Evolutionary conservation across 2,888 invertebrate genomes (phyloP).

Genomic region (Ectemnius cavifrons): DNA sequence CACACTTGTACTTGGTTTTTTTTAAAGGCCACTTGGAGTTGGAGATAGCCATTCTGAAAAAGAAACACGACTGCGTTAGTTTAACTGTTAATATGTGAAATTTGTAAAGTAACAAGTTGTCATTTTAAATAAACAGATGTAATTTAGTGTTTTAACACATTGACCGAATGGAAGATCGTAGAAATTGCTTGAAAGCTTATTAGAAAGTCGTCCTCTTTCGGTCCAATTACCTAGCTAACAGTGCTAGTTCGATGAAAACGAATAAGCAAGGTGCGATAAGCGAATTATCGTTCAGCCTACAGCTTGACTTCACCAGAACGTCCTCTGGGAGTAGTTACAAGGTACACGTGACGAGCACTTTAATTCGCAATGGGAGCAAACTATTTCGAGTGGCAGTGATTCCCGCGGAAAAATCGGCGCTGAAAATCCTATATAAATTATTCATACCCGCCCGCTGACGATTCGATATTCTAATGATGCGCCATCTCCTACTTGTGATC

Average conservation of each 20-base stretch:
- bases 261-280: slow-evolving; percentile 65
- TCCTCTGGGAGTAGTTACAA: slow-evolving; percentile 32
- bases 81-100: too few relatives aligned
- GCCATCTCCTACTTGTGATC: too few relatives aligned
- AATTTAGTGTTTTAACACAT: too few relatives aligned
- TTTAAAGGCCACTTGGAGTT: too few relatives aligned
- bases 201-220: slow-evolving; percentile 9
- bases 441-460: slow-evolving; percentile 5
- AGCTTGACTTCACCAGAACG: slow-evolving; percentile 59
- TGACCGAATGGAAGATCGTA: too few relatives aligned
- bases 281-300: slow-evolving; percentile 65
- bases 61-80: too few relatives aligned
- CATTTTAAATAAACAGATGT: too few relatives aligned
- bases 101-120: too few relatives aligned
- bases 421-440: slow-evolving; percentile 15
- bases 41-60: too few relatives aligned
- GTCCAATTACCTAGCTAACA: slow-evolving; percentile 37
- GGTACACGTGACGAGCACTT: slow-evolving; percentile 39
- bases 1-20: too few relatives aligned
- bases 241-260: slow-evolving; percentile 55
- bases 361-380: slow-evolving; percentile 41
- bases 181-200: too few relatives aligned
- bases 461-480: too few relatives aligned
- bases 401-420: slow-evolving; percentile 22
- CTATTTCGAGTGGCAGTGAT: slow-evolving; percentile 19